These are phyloP conservation scores for Phallusia fumigata DNA, from an alignment of 23 tunicate species.

Conservation along the genomic window DNA sequence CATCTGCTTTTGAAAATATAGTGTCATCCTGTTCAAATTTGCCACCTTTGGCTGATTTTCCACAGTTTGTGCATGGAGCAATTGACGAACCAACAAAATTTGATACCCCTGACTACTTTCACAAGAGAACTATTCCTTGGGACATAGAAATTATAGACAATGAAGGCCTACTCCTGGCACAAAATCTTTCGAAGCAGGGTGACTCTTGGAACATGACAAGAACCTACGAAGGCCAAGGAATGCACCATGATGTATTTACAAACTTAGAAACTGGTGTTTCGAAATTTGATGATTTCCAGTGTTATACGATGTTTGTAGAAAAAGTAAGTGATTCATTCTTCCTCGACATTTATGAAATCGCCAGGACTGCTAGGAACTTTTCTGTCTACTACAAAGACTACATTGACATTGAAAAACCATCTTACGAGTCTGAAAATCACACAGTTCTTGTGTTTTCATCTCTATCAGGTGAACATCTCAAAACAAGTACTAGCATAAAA, in stretches of 20 bases:
- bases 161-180: not conserved
- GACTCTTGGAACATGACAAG: not conserved
- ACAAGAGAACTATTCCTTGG: not conserved
- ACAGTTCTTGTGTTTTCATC: slow-evolving; percentile 18
- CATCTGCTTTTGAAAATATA: too few relatives aligned
- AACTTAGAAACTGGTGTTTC: not conserved
- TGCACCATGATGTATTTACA: slow-evolving; percentile 19
- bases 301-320: slow-evolving; percentile 43
- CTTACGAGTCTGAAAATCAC: slow-evolving; percentile 39
- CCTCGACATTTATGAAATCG: slow-evolving; percentile 65
- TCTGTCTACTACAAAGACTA: slow-evolving; percentile 24
- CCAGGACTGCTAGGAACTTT: slow-evolving; percentile 10
- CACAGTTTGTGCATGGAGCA: not conserved
- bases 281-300: not conserved
- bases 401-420: slow-evolving; percentile 59
- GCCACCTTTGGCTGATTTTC: not conserved
- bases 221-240: slow-evolving; percentile 20
- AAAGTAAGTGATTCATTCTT: slow-evolving; percentile 53
- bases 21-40: not conserved
- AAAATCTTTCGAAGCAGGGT: not conserved
- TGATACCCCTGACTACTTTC: slow-evolving; percentile 23
- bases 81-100: not conserved
- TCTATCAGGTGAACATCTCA: not conserved
- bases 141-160: not conserved
- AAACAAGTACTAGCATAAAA: not conserved